Conservation (phyloP, 2,113 vertebrate genomes). For the Sigmodon hispidus region DNA sequence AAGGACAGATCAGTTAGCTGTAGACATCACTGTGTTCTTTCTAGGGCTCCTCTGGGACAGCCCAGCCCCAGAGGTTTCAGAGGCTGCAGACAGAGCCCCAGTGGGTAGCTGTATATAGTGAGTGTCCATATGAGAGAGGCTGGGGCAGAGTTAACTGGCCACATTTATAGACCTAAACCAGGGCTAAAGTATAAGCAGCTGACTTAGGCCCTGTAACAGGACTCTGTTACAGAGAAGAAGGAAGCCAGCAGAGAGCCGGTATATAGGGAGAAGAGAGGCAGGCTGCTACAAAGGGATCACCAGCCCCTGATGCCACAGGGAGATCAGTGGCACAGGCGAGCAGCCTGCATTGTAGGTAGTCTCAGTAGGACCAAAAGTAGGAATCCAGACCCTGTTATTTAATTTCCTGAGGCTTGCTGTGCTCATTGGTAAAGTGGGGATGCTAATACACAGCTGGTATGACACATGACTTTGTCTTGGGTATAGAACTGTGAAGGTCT, state of each 20-base stretch:
- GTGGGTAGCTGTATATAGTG: not conserved
- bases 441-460: not conserved
- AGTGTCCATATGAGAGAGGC: fast-evolving
- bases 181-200: not conserved
- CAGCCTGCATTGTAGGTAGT: not conserved
- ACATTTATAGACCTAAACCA: not conserved
- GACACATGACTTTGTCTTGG: not conserved
- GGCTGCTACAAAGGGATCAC: no score
- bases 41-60: not conserved
- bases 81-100: not conserved
- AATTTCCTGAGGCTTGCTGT: not conserved
- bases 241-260: not conserved
- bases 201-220: not conserved
- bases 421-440: not conserved
- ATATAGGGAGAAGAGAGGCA: no score
- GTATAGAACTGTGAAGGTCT: not conserved
- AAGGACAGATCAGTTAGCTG: not conserved
- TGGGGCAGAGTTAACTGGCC: not conserved
- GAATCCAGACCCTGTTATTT: not conserved
- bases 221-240: not conserved
- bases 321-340: not conserved
- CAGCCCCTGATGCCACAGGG: no score
- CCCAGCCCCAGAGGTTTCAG: not conserved
- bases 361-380: not conserved
- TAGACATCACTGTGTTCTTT: not conserved